phyloP scores from a whole-genome alignment of 2,888 invertebrate species.

The Dexiosoma caninum region DNA sequence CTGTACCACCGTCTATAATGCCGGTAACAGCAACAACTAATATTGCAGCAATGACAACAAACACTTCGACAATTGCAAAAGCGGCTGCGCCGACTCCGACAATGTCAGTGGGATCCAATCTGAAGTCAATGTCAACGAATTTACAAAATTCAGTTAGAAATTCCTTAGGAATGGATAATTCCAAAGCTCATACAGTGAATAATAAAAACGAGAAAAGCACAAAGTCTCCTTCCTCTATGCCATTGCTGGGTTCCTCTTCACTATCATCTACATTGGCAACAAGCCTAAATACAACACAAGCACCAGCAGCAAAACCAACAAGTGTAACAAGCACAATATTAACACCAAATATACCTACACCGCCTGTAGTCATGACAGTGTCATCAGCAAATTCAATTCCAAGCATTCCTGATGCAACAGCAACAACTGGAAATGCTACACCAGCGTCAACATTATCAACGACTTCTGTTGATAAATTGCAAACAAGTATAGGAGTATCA shows the following conservation, averaged over 20 bases:
- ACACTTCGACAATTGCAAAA: constrained; percentile 23
- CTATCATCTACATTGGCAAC: background rate
- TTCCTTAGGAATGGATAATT: constrained; percentile 50
- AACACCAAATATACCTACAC: constrained; percentile 29
- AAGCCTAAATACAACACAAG: background rate
- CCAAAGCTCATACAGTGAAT: constrained; percentile 42
- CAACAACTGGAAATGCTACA: background rate
- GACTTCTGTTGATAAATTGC: constrained; percentile 29
- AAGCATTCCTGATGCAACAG: constrained; percentile 32
- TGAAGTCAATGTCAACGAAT: constrained; percentile 35
- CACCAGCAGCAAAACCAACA: background rate
- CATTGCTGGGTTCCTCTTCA: background rate
- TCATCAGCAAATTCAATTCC: constrained; percentile 6
- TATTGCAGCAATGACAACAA: constrained; percentile 21
- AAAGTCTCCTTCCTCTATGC: constrained; percentile 40
- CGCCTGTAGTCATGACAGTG: constrained; percentile 7
- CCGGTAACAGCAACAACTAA: constrained; percentile 41
- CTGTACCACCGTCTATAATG: constrained; percentile 33
- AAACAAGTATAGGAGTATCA: background rate
- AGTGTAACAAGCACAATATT: constrained; percentile 34
- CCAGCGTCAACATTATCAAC: background rate
- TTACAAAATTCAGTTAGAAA: constrained; percentile 58
- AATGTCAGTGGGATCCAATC: background rate
- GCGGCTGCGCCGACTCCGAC: background rate
- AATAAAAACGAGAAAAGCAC: constrained; percentile 54